Evolutionary conservation across 2,888 invertebrate genomes (phyloP).

Genomic region (Drosophila prostipennis): DNA sequence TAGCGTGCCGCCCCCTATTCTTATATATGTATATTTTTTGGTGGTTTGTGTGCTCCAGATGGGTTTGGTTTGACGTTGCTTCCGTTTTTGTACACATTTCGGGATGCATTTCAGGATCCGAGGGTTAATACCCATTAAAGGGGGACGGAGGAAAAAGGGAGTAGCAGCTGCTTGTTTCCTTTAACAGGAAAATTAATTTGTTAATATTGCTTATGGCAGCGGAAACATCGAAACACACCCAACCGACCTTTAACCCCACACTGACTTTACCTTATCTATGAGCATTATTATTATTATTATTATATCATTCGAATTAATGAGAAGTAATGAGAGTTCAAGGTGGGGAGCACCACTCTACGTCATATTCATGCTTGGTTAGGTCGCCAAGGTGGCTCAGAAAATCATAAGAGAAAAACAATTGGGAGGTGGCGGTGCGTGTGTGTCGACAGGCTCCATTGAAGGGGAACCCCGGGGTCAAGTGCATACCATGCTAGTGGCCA

Average conservation of each 20-base stretch:
- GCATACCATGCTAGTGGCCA: slow-evolving; percentile 15
- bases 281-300: not conserved
- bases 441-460: slow-evolving; percentile 44
- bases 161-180: slow-evolving; percentile 35
- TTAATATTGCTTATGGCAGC: slow-evolving; percentile 4
- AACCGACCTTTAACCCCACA: not conserved
- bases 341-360: slow-evolving; percentile 12
- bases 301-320: slow-evolving; percentile 60
- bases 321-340: slow-evolving; percentile 21
- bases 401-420: not conserved
- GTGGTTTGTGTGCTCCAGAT: slow-evolving; percentile 19
- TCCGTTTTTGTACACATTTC: slow-evolving; percentile 10
- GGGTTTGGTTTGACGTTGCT: slow-evolving; percentile 28
- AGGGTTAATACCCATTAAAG: slow-evolving; percentile 16
- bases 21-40: slow-evolving; percentile 3
- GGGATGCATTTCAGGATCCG: slow-evolving; percentile 34
- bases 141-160: slow-evolving; percentile 3
- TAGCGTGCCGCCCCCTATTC: not conserved
- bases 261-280: not conserved
- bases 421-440: slow-evolving; percentile 17
- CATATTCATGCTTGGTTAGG: slow-evolving; percentile 35
- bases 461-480: slow-evolving; percentile 42
- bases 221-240: slow-evolving; percentile 11
- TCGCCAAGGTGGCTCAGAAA: slow-evolving; percentile 22
- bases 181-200: slow-evolving; percentile 16